Base-by-base conservation (phyloP, 30 jellyfish, hydroid and myxozoan species). In the Mastigias papua region DNA sequence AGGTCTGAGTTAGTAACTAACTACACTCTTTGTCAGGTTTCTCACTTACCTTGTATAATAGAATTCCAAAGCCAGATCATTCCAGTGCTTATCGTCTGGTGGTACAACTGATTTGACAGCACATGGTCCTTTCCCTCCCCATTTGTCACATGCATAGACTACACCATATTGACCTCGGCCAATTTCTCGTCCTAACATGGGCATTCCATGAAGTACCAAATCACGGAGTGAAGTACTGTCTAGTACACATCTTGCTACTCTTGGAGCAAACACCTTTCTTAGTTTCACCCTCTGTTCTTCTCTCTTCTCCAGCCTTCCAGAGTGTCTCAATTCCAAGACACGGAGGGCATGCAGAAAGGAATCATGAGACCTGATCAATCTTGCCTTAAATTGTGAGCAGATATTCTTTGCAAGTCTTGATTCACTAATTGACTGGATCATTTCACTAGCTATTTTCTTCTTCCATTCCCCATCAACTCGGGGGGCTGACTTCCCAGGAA, bases 101-200 rank as follows among this genome's bases (percentile, higher is more conserved):
- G 99, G 99, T 7, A 95, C 99, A 73, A 95, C 99, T 42, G 99
- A 95, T 64, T 95, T 95, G 9, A 95, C 96, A 32, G 99, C 99
- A 76, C 99, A 95, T 16, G 99, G 99, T 21, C 97, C 99, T 67
- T 74, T 84, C 0, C 99, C 99, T 80, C 99, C 99, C 99, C 99
- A 95, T 63, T 95, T 95, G 69, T 95, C 99, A 76, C 99, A 95
- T 2, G 99, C 99, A 90, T 95, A 95, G 22, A 95, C 99, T 74
- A 95, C 99, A 68, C 99, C 99, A 85, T 95, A 95, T 84, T 95
- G 99, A 9, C 99, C 99, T 13, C 99, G 93, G 4, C 99, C 99
- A 67, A 95, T 86, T 65, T 95, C 99, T 22, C 97, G 86, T 6
- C 98, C 99, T 21, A 95, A 93, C 94, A 91, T 97, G 15, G 99